Percentiles rank a stretch among this genome's conserved stretches.
phyloP scores from a whole-genome alignment of 2,113 vertebrate species.

The Pelmatolapia mariae region DNA sequence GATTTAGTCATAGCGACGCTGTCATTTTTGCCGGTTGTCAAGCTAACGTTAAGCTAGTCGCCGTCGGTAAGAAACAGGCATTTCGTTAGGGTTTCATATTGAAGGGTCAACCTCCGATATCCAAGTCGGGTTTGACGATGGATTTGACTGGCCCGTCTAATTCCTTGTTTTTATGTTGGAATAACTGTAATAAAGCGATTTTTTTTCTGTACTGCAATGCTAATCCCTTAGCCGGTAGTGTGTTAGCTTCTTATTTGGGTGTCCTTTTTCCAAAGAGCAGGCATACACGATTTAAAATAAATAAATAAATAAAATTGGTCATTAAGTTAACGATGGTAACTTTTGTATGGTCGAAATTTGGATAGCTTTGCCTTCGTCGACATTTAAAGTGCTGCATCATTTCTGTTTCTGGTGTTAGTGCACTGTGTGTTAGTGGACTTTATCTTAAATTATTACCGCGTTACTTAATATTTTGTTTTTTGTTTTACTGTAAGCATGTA shows the following conservation, averaged over 20 bases:
- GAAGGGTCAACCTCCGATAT: neutral
- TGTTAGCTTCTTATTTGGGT: neutral
- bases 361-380: neutral
- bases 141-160: neutral
- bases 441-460: neutral
- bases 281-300: neutral
- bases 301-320: neutral
- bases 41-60: conserved; percentile 4
- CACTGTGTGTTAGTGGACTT: neutral
- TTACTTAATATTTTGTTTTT: neutral
- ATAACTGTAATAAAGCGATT: neutral
- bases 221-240: neutral
- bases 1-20: neutral
- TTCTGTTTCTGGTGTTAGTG: neutral
- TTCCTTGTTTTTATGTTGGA: neutral
- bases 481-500: neutral
- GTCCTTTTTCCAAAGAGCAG: neutral
- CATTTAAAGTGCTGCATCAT: neutral
- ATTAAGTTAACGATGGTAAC: neutral
- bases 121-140: neutral
- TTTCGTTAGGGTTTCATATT: neutral
- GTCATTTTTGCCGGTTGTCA: conserved; percentile 10
- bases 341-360: neutral
- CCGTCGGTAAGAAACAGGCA: neutral
- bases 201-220: neutral